Evolutionary conservation across 2,888 invertebrate species (phyloP).

Genomic region (Chirona hameri): DNA sequence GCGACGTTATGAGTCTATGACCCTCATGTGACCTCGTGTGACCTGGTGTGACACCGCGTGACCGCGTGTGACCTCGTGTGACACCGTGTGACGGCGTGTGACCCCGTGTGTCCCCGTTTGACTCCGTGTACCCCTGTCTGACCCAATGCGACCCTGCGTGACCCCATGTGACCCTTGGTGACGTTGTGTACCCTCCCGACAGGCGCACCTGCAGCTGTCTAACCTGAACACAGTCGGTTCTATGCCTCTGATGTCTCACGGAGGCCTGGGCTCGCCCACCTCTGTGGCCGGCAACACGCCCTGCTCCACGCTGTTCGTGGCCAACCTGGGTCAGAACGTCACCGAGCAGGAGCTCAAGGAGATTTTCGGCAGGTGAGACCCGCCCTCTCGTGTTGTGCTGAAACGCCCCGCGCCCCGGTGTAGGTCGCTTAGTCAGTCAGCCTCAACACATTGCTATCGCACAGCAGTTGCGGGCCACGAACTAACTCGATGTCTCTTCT

Average conservation of each 20-base stretch:
- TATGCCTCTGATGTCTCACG: constrained; percentile 39
- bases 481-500: constrained; percentile 3
- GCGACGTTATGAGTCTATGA: no score
- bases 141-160: no score
- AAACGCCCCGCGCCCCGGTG: background rate
- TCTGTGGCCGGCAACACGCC: constrained; percentile 65
- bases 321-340: constrained; percentile 95
- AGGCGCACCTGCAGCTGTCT: constrained; percentile 32
- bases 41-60: no score
- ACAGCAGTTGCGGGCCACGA: constrained; percentile 3
- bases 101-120: no score
- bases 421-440: background rate
- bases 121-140: no score
- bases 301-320: constrained; percentile 97
- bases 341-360: constrained; percentile 98
- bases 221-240: constrained; percentile 32
- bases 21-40: no score
- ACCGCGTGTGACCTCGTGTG: no score
- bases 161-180: background rate
- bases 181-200: background rate
- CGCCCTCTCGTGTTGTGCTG: no score
- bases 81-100: background rate
- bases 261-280: constrained; percentile 48
- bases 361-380: constrained; percentile 87
- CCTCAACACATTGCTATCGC: background rate